Evolutionary conservation across 2,888 invertebrate genomes (phyloP).

Genomic region (Anoncus sp.): DNA sequence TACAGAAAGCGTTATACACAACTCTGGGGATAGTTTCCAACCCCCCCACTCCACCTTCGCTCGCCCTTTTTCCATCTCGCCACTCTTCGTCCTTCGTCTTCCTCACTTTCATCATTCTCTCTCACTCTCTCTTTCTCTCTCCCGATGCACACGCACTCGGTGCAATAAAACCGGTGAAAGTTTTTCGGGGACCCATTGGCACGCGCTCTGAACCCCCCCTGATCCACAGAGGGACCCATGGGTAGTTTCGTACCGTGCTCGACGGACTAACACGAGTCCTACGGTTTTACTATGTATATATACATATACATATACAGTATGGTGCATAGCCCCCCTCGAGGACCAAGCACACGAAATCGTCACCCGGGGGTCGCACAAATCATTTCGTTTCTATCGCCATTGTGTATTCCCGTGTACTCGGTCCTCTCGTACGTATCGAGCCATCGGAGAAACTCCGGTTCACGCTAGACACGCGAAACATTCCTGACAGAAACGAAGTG

Average conservation of each 20-base stretch:
- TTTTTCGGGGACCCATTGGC: constrained; percentile 80
- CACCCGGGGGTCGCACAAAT: constrained; percentile 76
- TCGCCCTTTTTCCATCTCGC: constrained; percentile 27
- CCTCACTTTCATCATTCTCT: constrained; percentile 30
- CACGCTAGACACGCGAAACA: constrained; percentile 49
- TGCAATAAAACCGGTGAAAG: constrained; percentile 79
- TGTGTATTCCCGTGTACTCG: constrained; percentile 65
- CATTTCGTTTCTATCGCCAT: constrained; percentile 77
- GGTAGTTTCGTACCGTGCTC: constrained; percentile 29
- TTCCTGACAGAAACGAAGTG: constrained; percentile 66
- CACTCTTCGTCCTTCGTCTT: constrained; percentile 48
- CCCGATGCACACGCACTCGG: constrained; percentile 30
- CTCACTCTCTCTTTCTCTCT: constrained; percentile 9
- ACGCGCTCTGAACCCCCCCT: constrained; percentile 72
- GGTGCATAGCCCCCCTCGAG: constrained; percentile 65
- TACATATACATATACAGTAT: constrained; percentile 36
- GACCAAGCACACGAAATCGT: constrained; percentile 73
- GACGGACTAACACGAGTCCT: not conserved
- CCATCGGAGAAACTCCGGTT: constrained; percentile 46
- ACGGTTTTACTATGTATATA: constrained; percentile 15
- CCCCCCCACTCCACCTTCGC: constrained; percentile 64
- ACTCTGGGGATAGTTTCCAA: constrained; percentile 58
- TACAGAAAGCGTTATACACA: constrained; percentile 15
- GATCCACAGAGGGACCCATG: constrained; percentile 49
- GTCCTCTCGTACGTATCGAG: constrained; percentile 42